Percentiles rank a stretch among this genome's conserved stretches.
Evolutionary conservation across 2,797 vertebrate species (phyloP).

Genomic region (Cynopterus sphinx): DNA sequence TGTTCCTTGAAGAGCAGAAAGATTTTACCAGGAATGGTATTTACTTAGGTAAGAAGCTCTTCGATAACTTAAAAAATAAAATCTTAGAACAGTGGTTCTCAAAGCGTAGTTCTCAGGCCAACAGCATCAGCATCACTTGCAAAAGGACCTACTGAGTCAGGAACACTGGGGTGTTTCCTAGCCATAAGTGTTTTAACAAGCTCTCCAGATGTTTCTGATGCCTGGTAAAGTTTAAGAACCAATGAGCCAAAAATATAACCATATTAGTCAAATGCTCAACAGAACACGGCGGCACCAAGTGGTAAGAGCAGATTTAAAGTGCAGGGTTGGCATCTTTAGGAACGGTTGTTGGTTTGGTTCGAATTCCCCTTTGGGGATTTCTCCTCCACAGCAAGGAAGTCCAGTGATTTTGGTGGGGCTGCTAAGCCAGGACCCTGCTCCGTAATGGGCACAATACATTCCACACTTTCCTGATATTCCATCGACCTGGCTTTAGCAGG

Average conservation of each 20-base stretch:
- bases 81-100: not conserved
- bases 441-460: not conserved
- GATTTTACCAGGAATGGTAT: not conserved
- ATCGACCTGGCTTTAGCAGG: not conserved
- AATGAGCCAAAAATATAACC: not conserved
- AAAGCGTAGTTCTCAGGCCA: not conserved
- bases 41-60: not conserved
- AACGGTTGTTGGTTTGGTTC: not conserved
- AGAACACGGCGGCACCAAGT: not conserved
- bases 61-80: not conserved
- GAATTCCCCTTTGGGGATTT: not conserved
- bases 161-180: not conserved
- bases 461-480: not conserved
- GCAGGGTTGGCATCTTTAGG: not conserved
- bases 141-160: not conserved
- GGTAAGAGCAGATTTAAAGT: not conserved
- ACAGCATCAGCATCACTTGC: not conserved
- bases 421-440: not conserved
- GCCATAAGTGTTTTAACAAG: not conserved
- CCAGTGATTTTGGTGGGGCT: not conserved
- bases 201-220: not conserved
- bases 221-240: not conserved
- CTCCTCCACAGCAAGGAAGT: not conserved
- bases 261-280: not conserved
- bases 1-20: not conserved